Evolutionary conservation across 2,113 vertebrate species (phyloP), one percentile per base, ranked within the genome.

Genomic region (Platichthys flesus): DNA sequence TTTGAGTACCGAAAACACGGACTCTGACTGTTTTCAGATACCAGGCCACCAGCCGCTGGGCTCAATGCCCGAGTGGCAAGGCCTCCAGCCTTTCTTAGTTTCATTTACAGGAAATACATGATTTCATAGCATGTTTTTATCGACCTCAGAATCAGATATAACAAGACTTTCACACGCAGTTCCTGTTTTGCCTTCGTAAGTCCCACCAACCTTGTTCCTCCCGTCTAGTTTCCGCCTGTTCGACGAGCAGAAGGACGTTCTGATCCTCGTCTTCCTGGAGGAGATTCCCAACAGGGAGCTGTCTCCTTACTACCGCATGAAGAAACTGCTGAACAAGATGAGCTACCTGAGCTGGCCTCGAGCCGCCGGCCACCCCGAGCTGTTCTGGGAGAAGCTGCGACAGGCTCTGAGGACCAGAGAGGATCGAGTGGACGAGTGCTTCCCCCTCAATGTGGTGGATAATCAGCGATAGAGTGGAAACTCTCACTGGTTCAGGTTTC

Each of bases 311-410:
- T 75, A 95, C 78, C 87, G 88, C 67, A 93, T 94, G 85, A 92
- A 92, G 71, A 93, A 89, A 52, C 57, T 94, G 70, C 81, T 95
- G 71, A 93, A 90, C 71, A 94, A 51, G 63, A 61, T 21, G 23
- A 93, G 93, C 47, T 95, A 94, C 76, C 84, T 95, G 65, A 93
- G 82, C 60, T 95, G 94, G 95, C 85, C 91, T 2, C 55, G 42
- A 45, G 81, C 81, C 2, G 70, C 21, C 23, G 60, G 79, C 18
- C 80, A 92, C 65, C 60, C 71, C 0, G 18, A 62, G 21, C 14
- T 95, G 16, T 95, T 96, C 81, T 95, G 95, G 95, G 79, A 93
- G 57, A 95, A 94, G 69, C 89, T 96, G 1, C 74, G 68, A 4
- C 73, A 88, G 47, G 95, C 95, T 24, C 78, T 95, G 52, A 45